Evolutionary conservation across 2,888 invertebrate genomes (phyloP).

Genomic region (Chouioia cunea): DNA sequence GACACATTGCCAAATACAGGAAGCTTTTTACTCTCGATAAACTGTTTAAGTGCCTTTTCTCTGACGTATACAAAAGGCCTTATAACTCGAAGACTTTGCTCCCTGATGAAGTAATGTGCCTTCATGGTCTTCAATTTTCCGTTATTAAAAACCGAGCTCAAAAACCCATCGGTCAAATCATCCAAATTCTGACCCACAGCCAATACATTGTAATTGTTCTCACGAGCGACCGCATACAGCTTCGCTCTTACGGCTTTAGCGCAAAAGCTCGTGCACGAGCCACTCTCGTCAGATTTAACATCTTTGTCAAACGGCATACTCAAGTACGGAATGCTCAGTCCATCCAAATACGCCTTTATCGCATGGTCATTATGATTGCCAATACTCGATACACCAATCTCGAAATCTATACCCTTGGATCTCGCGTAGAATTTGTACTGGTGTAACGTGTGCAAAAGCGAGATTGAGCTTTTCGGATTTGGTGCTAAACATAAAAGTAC

Average conservation of each 20-base stretch:
- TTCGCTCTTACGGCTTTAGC: constrained; percentile 80
- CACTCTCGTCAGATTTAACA: constrained; percentile 70
- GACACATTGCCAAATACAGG: constrained; percentile 76
- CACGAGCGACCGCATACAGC: constrained; percentile 80
- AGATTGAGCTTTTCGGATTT: constrained; percentile 84
- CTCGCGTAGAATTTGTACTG: constrained; percentile 86
- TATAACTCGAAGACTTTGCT: constrained; percentile 84
- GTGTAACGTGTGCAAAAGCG: constrained; percentile 84
- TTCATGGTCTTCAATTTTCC: constrained; percentile 85
- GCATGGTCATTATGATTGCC: constrained; percentile 78
- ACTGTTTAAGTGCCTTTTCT: constrained; percentile 80
- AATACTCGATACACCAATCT: constrained; percentile 81
- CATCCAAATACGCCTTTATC: constrained; percentile 71
- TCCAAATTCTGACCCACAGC: constrained; percentile 90
- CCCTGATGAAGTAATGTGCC: constrained; percentile 84
- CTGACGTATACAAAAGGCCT: constrained; percentile 90
- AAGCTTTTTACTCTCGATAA: constrained; percentile 79
- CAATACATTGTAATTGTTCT: constrained; percentile 87
- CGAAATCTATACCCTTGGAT: constrained; percentile 82
- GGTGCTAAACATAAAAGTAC: constrained; percentile 85
- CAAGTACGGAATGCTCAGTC: constrained; percentile 73
- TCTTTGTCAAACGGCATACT: constrained; percentile 76
- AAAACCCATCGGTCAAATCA: constrained; percentile 85
- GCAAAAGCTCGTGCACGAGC: constrained; percentile 76
- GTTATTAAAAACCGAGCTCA: constrained; percentile 84